A percentile compares a stretch with the other conserved stretches of the same genome.
phyloP scores from a whole-genome alignment of 1,140 invertebrate species.

The Achatina immaculata region DNA sequence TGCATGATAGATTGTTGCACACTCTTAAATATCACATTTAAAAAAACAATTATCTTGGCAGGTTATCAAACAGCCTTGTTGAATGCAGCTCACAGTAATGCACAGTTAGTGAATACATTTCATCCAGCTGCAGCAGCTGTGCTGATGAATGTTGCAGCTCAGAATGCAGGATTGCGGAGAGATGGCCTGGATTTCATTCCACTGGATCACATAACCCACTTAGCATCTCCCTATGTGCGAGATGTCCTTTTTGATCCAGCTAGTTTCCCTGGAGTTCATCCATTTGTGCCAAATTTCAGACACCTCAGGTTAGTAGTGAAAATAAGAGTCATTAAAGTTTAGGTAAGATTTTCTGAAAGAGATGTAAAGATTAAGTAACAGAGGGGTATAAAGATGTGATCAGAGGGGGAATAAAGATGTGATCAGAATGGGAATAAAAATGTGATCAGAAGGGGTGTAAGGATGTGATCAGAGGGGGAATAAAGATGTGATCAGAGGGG shows the following conservation, averaged over 20 bases:
- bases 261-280: conserved; percentile 48
- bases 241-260: conserved; percentile 42
- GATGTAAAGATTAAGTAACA: too few species aligned
- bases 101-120: not conserved
- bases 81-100: not conserved
- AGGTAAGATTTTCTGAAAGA: too few species aligned
- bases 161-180: conserved; percentile 10
- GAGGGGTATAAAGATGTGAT: too few species aligned
- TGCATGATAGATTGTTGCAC: too few species aligned
- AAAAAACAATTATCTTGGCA: too few species aligned
- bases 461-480: too few species aligned
- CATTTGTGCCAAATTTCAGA: conserved; percentile 52
- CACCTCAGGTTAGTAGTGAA: conserved; percentile 49
- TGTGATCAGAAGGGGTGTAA: too few species aligned
- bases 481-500: too few species aligned
- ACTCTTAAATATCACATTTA: too few species aligned
- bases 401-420: too few species aligned
- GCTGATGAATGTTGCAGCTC: conserved; percentile 21
- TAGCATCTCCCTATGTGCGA: conserved; percentile 35
- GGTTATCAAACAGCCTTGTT: conserved; percentile 22
- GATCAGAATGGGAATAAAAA: too few species aligned
- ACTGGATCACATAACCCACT: conserved; percentile 36
- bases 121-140: conserved; percentile 23
- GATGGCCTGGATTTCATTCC: conserved; percentile 32
- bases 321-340: not conserved